Conservation (phyloP, 1,140 invertebrate genomes). For the Apis cerana region DNA sequence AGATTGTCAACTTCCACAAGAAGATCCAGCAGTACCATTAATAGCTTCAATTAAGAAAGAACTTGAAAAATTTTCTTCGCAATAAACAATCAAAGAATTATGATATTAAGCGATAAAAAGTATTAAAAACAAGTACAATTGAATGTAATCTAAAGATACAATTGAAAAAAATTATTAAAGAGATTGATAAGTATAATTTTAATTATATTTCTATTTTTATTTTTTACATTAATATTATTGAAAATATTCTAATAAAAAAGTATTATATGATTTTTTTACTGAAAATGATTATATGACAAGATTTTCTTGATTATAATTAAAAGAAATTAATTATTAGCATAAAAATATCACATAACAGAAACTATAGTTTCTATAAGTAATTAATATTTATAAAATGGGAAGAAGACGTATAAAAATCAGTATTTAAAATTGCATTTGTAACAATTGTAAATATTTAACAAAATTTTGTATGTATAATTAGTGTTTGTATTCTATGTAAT, state of each 20-base stretch:
- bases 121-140: constrained; percentile 9
- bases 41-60: constrained; percentile 85
- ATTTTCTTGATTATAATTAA: constrained; percentile 4
- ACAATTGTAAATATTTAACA: constrained; percentile 47
- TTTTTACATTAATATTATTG: neutral
- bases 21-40: constrained; percentile 85
- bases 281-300: neutral
- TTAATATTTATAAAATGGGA: neutral
- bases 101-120: neutral
- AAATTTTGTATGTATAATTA: constrained; percentile 43
- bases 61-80: constrained; percentile 80
- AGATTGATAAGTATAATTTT: neutral
- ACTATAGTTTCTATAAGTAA: too few species aligned
- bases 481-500: neutral
- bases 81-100: constrained; percentile 22
- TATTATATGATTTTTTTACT: neutral
- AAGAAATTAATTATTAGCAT: neutral
- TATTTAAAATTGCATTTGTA: constrained; percentile 21
- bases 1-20: constrained; percentile 79
- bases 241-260: neutral
- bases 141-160: neutral
- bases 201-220: neutral
- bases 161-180: constrained; percentile 1
- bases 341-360: neutral
- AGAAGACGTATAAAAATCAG: constrained; percentile 1